Base-by-base conservation (phyloP, 2,888 invertebrate species). In the Steromphala cineraria region DNA sequence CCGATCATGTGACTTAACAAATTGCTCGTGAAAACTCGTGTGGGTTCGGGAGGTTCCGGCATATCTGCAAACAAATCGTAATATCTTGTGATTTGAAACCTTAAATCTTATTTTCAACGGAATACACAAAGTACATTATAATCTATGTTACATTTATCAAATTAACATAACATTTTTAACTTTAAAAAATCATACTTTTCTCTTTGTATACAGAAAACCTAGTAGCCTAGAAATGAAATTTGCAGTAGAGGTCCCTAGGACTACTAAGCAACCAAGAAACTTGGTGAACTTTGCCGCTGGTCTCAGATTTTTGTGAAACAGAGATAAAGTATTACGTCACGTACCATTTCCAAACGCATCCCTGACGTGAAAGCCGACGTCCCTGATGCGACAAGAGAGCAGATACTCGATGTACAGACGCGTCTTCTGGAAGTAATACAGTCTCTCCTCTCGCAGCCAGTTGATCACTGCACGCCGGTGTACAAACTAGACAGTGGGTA, bases 1-100 rank as follows among this genome's bases (percentile, higher is more conserved):
- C 89, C 89, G 0, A 84, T 56, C 24, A 81, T 85, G 19, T 83
- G 84, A 21, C 89, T 87, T 10, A 89, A 40, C n/a, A 88, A 53
- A 74, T 89, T 89, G 8, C 83, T 71, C 5, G 77, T 80, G 52
- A 87, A 84, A 10, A 75, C 83, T 5, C 75, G 75, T 4, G 77
- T 71, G 15, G 81, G 79, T 5, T 79, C 82, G 0, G 78, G 79
- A 56, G 85, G 80, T 15, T 83, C 81, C 19, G 36, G 17, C 31
- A 15, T 7, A 52, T 71, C 75, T 75, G 52, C 21, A 75, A 21
- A 46, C 13, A 46, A 46, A 10, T 5, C 7, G 13, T 1, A 13
- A 1, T 1, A 10, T 10, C 46, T 46, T 46, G 10, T 13, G 13
- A 8, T 46, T 46, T 36, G 36, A 36, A 36, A 13, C 46, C 13